Percentiles rank a stretch among this genome's conserved stretches.
phyloP scores from a whole-genome alignment of 1,140 invertebrate genomes.

The Phocides pigmalion region DNA sequence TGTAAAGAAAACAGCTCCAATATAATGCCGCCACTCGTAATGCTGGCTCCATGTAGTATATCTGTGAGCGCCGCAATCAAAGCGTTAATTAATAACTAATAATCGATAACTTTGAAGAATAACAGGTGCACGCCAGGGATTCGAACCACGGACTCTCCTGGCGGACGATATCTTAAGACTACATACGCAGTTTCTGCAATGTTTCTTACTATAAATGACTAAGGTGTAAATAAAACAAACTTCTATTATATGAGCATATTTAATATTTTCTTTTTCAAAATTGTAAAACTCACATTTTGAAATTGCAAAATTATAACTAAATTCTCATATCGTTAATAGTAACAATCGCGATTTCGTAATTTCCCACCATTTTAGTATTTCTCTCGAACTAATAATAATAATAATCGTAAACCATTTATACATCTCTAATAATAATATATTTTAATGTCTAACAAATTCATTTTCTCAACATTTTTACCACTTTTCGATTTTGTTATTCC shows the following conservation, averaged over 20 bases:
- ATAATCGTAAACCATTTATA: constrained; percentile 82
- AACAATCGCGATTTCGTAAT: constrained; percentile 78
- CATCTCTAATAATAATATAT: constrained; percentile 82
- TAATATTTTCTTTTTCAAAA: constrained; percentile 83
- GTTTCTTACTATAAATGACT: no score
- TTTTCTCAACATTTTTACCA: constrained; percentile 70
- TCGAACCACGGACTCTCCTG: no score
- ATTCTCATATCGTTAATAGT: constrained; percentile 82
- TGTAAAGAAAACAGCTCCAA: no score
- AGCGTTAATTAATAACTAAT: no score
- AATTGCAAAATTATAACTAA: constrained; percentile 84
- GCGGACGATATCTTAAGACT: no score
- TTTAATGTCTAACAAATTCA: constrained; percentile 82
- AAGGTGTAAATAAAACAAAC: constrained; percentile 54
- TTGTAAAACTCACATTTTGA: constrained; percentile 84
- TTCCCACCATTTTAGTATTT: constrained; percentile 61
- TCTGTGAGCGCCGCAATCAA: no score
- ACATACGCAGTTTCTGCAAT: no score
- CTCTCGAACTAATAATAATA: constrained; percentile 78
- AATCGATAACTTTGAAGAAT: no score
- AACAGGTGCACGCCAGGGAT: no score
- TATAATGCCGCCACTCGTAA: no score
- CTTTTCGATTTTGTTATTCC: constrained; percentile 64
- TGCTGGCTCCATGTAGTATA: no score
- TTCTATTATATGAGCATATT: constrained; percentile 80